phyloP scores from a whole-genome alignment of 1,140 invertebrate genomes.

The Drosophila sproati region DNA sequence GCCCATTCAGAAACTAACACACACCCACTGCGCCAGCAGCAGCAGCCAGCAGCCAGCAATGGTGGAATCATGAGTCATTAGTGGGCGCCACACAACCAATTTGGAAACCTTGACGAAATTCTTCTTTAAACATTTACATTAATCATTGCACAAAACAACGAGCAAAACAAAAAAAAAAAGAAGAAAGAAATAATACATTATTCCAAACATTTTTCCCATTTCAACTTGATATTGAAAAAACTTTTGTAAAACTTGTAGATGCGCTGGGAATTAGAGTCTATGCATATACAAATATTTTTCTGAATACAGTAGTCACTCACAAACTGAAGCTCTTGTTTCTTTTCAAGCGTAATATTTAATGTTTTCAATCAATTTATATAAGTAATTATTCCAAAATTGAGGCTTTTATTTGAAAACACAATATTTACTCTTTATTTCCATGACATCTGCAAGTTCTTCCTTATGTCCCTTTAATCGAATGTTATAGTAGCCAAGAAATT shows the following conservation, averaged over 20 bases:
- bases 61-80: conserved; percentile 63
- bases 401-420: too few species aligned
- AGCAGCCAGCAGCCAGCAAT: conserved; percentile 40
- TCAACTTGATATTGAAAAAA: conserved; percentile 52
- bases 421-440: not conserved
- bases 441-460: conserved; percentile 35
- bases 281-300: not conserved
- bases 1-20: conserved; percentile 75
- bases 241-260: conserved; percentile 55
- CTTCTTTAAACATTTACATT: conserved; percentile 46
- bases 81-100: conserved; percentile 14
- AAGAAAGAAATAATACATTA: conserved; percentile 3
- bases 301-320: too few species aligned
- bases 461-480: conserved; percentile 11
- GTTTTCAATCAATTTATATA: too few species aligned
- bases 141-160: conserved; percentile 45
- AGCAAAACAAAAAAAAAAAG: conserved; percentile 23
- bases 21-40: conserved; percentile 44
- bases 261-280: conserved; percentile 9
- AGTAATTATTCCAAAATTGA: too few species aligned
- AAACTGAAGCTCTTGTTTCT: not conserved
- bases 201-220: conserved; percentile 36
- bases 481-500: conserved; percentile 10
- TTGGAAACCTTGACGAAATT: conserved; percentile 40
- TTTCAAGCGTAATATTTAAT: too few species aligned